Evolutionary conservation across 2,888 invertebrate species (phyloP).

Genomic region (Neoaliturus tenellus): DNA sequence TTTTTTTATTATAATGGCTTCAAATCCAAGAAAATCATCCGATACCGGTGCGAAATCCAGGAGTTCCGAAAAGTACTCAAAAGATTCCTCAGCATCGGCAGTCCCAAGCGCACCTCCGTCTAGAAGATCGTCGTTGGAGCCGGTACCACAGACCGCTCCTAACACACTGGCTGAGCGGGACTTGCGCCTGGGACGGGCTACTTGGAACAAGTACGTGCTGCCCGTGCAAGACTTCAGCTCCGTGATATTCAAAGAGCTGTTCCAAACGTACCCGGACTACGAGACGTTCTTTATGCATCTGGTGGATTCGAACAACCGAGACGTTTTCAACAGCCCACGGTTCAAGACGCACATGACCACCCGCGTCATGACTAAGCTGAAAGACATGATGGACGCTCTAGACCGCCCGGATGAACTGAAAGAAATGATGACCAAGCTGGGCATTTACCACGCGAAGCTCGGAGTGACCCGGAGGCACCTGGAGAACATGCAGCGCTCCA

Average conservation of each 20-base stretch:
- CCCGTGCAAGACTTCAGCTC: background rate
- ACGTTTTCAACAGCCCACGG: background rate
- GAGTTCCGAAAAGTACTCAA: background rate
- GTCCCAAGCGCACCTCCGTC: background rate
- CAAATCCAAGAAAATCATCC: background rate
- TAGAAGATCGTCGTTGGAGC: background rate
- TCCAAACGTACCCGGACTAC: background rate
- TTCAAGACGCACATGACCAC: background rate
- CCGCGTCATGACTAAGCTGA: background rate
- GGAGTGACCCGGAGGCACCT: background rate
- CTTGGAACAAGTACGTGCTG: conserved; percentile 28
- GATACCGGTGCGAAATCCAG: background rate
- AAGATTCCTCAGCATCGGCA: background rate
- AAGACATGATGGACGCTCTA: background rate
- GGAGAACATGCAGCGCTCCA: background rate
- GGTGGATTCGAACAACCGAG: background rate
- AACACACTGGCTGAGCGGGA: background rate
- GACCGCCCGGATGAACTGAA: background rate
- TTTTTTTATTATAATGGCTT: background rate
- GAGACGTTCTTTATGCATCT: background rate
- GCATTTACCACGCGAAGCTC: conserved; percentile 1
- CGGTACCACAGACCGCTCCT: background rate
- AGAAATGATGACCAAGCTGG: conserved; percentile 17
- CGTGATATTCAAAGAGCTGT: background rate
- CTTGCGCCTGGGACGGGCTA: background rate